Evolutionary conservation across 2,888 invertebrate genomes (phyloP).

Genomic region (Dasypolia templi): DNA sequence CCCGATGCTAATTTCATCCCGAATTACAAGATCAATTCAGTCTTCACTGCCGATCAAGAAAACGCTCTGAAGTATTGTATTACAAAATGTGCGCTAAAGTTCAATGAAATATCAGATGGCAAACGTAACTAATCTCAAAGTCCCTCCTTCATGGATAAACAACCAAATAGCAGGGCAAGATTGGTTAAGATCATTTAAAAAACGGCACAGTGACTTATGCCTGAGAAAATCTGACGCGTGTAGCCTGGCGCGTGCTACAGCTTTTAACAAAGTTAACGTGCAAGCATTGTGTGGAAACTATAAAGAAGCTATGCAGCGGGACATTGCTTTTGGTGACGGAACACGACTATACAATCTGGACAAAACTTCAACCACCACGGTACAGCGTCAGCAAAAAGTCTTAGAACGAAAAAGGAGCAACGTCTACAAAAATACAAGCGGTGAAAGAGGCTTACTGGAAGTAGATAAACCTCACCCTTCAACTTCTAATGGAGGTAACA

Average conservation of each 20-base stretch:
- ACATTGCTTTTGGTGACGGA: not conserved
- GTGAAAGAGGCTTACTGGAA: not conserved
- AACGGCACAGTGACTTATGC: not conserved
- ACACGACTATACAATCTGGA: not conserved
- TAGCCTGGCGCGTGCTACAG: not conserved
- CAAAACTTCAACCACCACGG: not conserved
- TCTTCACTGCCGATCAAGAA: too few relatives aligned
- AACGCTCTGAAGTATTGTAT: too few relatives aligned
- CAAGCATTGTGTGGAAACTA: not conserved
- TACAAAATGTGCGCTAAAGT: too few relatives aligned
- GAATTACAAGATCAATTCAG: too few relatives aligned
- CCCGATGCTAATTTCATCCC: too few relatives aligned
- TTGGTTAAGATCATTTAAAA: not conserved
- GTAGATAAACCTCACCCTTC: too few relatives aligned
- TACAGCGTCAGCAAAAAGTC: slow-evolving; percentile 1
- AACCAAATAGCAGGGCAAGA: too few relatives aligned
- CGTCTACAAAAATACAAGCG: not conserved
- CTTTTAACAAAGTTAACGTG: not conserved
- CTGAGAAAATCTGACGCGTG: not conserved
- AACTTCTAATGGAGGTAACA: too few relatives aligned
- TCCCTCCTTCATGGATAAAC: too few relatives aligned
- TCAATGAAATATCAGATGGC: too few relatives aligned
- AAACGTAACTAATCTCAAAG: too few relatives aligned
- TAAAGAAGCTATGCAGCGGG: not conserved
- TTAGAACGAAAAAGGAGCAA: not conserved